A percentile compares a stretch with the other conserved stretches of the same genome.
Conservation (phyloP, 1,140 invertebrate species). For the Conus ventricosus region DNA sequence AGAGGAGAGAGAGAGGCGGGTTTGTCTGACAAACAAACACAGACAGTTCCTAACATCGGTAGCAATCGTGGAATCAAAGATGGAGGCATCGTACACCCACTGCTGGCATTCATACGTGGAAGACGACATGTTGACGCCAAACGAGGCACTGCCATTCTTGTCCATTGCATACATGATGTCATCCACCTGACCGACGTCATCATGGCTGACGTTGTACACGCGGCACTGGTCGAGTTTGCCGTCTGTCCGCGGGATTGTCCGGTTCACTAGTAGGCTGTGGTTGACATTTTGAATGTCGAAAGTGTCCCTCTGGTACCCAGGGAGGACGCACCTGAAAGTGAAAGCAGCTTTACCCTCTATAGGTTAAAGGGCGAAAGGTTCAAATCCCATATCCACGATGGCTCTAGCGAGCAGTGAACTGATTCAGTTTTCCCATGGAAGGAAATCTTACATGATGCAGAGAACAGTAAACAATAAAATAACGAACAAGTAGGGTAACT, state of each 20-base stretch:
- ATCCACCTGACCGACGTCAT: neutral
- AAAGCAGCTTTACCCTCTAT: no score
- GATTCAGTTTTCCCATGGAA: no score
- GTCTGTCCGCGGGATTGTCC: neutral
- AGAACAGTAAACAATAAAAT: no score
- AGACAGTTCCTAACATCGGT: constrained; percentile 9
- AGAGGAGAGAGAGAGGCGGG: no score
- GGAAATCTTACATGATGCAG: no score
- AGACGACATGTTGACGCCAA: neutral
- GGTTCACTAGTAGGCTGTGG: neutral
- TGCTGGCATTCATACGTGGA: neutral
- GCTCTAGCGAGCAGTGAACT: no score
- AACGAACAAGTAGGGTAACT: no score
- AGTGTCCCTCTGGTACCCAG: neutral
- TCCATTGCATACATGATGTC: neutral
- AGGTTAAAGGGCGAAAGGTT: no score
- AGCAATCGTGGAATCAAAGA: neutral
- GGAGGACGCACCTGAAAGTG: neutral
- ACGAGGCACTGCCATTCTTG: no score
- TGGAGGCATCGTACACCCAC: neutral
- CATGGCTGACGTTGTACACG: neutral
- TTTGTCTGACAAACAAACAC: no score
- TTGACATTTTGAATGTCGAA: neutral
- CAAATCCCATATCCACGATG: no score
- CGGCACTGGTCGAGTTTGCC: constrained; percentile 4